Conservation (phyloP, 2,797 vertebrate genomes). For the Pangasius larnaudii region DNA sequence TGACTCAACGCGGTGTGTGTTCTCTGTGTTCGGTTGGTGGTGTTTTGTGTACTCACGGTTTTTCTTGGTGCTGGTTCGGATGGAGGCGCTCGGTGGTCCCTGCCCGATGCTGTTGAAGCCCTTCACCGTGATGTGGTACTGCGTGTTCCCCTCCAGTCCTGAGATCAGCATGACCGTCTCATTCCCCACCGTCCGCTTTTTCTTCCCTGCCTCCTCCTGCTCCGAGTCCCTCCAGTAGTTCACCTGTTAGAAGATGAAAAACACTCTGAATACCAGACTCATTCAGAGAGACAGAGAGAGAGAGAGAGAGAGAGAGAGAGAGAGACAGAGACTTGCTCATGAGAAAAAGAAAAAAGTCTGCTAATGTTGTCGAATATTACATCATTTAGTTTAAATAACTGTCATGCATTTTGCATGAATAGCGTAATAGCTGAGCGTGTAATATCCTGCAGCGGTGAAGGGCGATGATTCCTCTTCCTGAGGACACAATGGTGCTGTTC, state of each 20-base stretch:
- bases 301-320: conserved; percentile 4
- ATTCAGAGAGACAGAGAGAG: not conserved
- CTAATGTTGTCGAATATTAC: conserved; percentile 30
- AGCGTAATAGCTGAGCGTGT: conserved; percentile 37
- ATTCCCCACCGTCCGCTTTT: conserved; percentile 86
- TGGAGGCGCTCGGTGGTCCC: conserved; percentile 83
- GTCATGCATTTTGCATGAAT: conserved; percentile 49
- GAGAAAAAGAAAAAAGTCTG: conserved; percentile 5
- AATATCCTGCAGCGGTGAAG: conserved; percentile 44
- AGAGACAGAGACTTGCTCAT: not conserved
- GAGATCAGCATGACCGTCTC: conserved; percentile 87
- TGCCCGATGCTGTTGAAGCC: conserved; percentile 95
- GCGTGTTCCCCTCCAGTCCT: conserved; percentile 88
- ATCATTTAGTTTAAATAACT: conserved; percentile 52
- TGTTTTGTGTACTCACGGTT: conserved; percentile 81
- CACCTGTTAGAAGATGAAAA: conserved; percentile 74
- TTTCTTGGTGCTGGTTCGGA: conserved; percentile 86
- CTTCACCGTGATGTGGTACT: conserved; percentile 87
- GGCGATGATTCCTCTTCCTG: conserved; percentile 39
- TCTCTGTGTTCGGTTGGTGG: not conserved
- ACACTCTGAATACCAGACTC: not conserved
- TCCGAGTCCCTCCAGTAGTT: conserved; percentile 90
- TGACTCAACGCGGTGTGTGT: not conserved
- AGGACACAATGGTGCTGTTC: conserved; percentile 35
- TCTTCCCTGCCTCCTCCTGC: conserved; percentile 86